Base-by-base conservation (phyloP, 2,113 vertebrate genomes). In the Heptranchias perlo region DNA sequence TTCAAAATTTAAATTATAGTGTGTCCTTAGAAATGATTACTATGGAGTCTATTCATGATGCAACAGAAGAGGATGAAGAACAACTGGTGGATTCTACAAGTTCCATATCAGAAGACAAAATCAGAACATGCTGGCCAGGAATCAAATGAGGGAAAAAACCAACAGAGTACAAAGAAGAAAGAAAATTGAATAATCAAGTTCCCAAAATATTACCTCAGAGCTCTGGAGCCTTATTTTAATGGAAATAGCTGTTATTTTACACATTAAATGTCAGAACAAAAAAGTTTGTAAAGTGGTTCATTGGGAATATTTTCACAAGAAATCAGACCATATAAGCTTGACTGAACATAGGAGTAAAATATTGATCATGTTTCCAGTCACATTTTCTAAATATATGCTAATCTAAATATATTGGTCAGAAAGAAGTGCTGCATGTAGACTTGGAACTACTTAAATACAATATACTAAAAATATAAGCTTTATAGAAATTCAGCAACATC, bases 21-120 rank as follows among this genome's bases (percentile, higher is more conserved):
- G 23, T 94, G 47, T 94, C 39, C 4, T 47, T 47, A 94, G 23
- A 89, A 35, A 21, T 94, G 61, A 28, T 52, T 47, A 87, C 47
- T 87, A 8, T 21, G 31, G 31, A 76, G 10, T 39, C 31, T 76
- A 28, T n/a, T n/a, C 28, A n/a, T 28, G 0, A 35, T 76, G 7
- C 73, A 52, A 87, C 39, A 54, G 96, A 96, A 0, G 96, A 97
- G 49, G 96, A 91, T 35, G 21, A 58, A 31, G 54, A n/a, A 92
- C 52, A 73, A 61, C 96, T 97, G 76, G 96, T 96, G n/a, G 96
- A 96, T 61, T 96, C 73, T 89, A 4, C 96, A 47, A 97, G 96
- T 54, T 96, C 91, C 0, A 96, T 97, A 39, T 97, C 96, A 64
- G 1, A 96, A 21, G n/a, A 18, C 62, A 96, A 91, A 0, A n/a